Evolutionary conservation across 1,140 invertebrate genomes (phyloP).

Genomic region (Bathynomus jamesi): DNA sequence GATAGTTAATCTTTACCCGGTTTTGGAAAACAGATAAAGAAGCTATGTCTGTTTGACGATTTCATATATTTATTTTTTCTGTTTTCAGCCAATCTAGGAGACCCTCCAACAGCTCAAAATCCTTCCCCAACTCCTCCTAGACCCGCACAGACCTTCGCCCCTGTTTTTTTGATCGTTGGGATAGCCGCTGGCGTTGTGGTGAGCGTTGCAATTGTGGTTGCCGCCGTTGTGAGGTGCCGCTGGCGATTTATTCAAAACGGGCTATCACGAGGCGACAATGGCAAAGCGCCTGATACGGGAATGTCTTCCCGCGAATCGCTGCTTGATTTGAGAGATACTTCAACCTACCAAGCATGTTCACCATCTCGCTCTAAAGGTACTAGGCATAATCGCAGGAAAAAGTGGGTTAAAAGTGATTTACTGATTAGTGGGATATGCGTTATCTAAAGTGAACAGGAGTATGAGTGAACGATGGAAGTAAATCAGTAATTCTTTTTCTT

Average conservation of each 20-base stretch:
- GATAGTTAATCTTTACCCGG: too few species aligned
- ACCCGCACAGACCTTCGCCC: background rate
- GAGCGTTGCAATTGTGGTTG: background rate
- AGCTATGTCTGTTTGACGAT: too few species aligned
- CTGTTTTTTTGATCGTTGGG: background rate
- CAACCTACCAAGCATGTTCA: background rate
- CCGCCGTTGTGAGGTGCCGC: background rate
- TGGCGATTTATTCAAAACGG: background rate
- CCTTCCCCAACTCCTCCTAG: background rate
- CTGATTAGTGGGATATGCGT: too few species aligned
- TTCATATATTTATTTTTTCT: too few species aligned
- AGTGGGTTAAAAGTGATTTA: too few species aligned
- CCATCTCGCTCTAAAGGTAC: background rate
- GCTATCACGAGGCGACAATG: background rate
- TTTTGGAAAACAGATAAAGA: too few species aligned
- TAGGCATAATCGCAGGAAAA: too few species aligned
- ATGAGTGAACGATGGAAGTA: too few species aligned
- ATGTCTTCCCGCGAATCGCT: background rate
- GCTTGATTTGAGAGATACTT: background rate
- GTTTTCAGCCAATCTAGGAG: background rate
- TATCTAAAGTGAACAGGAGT: too few species aligned
- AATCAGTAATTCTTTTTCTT: too few species aligned
- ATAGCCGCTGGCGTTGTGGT: background rate
- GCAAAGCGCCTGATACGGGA: background rate
- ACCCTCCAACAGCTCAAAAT: background rate